Evolutionary conservation across 2,888 invertebrate species (phyloP).

Genomic region (Drepanosiphum platanoidis): DNA sequence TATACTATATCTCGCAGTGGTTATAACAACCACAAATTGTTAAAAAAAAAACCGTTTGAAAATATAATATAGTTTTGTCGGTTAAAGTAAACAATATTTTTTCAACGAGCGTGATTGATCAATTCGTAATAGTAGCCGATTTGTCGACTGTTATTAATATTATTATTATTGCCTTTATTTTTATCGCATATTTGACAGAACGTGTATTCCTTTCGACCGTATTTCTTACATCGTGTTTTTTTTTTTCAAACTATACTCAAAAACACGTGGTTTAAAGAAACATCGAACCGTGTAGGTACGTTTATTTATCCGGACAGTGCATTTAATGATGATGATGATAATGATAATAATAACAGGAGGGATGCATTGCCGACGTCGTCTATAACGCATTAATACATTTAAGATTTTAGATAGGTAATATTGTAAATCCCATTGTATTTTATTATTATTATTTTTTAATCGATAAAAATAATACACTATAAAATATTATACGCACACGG

Average conservation of each 20-base stretch:
- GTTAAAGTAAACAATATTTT: slow-evolving; percentile 18
- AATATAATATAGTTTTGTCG: background rate
- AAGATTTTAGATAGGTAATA: slow-evolving; percentile 44
- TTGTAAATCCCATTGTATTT: slow-evolving; percentile 26
- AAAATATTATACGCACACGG: background rate
- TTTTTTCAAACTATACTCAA: background rate
- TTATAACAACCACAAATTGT: background rate
- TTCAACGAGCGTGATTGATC: background rate
- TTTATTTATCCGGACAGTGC: background rate
- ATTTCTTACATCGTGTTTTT: background rate
- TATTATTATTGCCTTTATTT: background rate
- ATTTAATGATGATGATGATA: no score
- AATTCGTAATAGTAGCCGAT: slow-evolving; percentile 6
- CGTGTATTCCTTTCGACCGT: background rate
- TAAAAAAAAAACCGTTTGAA: background rate
- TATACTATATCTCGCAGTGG: background rate
- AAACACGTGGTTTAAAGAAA: background rate
- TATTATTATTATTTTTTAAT: slow-evolving; percentile 27
- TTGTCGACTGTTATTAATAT: background rate
- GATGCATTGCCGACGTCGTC: background rate
- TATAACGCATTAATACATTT: background rate
- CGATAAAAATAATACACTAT: slow-evolving; percentile 9
- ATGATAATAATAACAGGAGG: slow-evolving; percentile 5
- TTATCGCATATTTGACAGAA: slow-evolving; percentile 1
- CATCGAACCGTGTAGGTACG: background rate